phyloP scores from a whole-genome alignment of 64 coral and sea anemone genomes.

The Platygyra sinensis region DNA sequence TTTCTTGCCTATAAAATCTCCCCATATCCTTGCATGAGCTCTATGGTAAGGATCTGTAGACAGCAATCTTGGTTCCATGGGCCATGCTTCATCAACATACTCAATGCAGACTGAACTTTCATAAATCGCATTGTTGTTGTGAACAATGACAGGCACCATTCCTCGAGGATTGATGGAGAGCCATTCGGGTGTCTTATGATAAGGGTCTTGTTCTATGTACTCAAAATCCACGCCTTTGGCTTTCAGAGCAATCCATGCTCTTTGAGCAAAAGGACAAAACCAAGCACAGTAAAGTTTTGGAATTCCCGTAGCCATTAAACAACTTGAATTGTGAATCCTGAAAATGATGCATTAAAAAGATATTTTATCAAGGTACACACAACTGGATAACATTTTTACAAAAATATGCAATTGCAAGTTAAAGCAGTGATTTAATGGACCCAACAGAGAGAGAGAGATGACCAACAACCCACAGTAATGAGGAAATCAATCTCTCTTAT shows the following conservation, averaged over 20 bases:
- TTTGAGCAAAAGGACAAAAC: constrained; percentile 88
- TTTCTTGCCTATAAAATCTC: constrained; percentile 67
- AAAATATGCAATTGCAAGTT: no score
- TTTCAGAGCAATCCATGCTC: constrained; percentile 72
- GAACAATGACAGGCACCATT: constrained; percentile 65
- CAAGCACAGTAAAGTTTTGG: constrained; percentile 75
- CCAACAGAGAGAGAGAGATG: no score
- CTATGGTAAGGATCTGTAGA: constrained; percentile 64
- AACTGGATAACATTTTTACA: no score
- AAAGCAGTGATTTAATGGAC: no score
- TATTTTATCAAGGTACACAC: no score
- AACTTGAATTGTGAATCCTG: background rate
- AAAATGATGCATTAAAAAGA: background rate
- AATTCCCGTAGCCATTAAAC: background rate
- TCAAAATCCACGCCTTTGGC: constrained; percentile 73
- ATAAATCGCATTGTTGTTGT: constrained; percentile 55
- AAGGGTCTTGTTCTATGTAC: constrained; percentile 77
- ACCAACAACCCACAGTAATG: no score
- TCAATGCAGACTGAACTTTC: constrained; percentile 78
- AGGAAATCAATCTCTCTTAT: no score
- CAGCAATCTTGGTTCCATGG: constrained; percentile 28
- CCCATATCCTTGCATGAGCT: constrained; percentile 76
- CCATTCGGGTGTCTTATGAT: constrained; percentile 75
- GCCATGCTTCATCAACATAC: constrained; percentile 70
- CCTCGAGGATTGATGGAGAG: constrained; percentile 67